Conservation (phyloP, 2,888 invertebrate species). For the Lepidochitona cinerea region DNA sequence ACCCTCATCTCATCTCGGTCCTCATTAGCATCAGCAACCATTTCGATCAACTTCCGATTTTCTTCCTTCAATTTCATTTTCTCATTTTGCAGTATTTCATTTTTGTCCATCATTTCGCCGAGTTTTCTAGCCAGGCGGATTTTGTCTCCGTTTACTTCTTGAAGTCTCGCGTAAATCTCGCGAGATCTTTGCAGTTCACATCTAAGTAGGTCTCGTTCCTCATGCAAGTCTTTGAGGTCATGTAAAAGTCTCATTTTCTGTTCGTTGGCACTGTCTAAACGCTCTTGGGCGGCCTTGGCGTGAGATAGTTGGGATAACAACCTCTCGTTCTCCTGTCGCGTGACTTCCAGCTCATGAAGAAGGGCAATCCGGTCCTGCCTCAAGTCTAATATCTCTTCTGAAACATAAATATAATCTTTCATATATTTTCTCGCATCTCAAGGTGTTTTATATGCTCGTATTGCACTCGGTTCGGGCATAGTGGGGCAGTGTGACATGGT, state of each 20-base stretch:
- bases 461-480: no score
- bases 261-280: neutral
- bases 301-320: neutral
- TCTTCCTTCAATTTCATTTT: neutral
- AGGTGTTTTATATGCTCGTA: no score
- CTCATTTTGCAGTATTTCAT: neutral
- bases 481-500: no score
- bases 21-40: neutral
- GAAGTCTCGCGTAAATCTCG: neutral
- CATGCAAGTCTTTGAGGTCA: neutral
- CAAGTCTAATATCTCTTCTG: neutral
- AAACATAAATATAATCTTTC: neutral
- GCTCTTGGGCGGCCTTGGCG: neutral
- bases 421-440: no score
- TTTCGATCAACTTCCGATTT: constrained; percentile 1
- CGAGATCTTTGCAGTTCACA: neutral
- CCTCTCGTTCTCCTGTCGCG: neutral
- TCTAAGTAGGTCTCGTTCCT: neutral
- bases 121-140: neutral
- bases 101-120: neutral
- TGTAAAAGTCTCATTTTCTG: neutral
- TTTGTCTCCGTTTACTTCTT: neutral
- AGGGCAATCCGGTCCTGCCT: neutral
- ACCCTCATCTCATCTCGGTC: neutral
- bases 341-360: neutral